Conservation (phyloP, 1,140 invertebrate genomes). For the Acromyrmex charruanus region DNA sequence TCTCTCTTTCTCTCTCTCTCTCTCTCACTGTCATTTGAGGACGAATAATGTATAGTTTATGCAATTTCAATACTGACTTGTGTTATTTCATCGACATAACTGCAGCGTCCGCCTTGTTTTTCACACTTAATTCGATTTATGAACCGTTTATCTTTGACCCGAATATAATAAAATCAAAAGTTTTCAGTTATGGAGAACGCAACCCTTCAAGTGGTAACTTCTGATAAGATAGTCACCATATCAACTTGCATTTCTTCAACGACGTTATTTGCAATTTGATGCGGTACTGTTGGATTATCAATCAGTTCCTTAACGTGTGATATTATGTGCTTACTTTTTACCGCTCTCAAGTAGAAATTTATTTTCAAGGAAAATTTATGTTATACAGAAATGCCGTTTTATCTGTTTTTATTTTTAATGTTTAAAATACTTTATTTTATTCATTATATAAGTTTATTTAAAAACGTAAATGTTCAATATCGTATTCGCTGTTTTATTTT, state of each 20-base stretch:
- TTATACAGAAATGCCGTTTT: not conserved
- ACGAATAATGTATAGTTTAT: not conserved
- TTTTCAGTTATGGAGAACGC: not conserved
- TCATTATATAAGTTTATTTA: not conserved
- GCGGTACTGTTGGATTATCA: not conserved
- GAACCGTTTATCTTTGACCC: not conserved
- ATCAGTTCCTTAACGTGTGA: not conserved
- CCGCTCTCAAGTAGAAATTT: not conserved
- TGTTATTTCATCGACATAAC: not conserved
- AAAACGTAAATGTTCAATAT: not conserved
- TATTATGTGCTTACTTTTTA: not conserved
- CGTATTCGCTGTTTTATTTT: not conserved
- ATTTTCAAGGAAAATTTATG: not conserved
- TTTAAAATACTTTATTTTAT: not conserved
- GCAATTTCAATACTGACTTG: not conserved
- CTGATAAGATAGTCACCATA: slow-evolving; percentile 30
- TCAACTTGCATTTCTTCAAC: slow-evolving; percentile 18
- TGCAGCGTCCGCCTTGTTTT: not conserved
- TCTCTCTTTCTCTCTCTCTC: too few relatives aligned
- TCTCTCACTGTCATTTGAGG: too few relatives aligned
- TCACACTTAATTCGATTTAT: too few relatives aligned
- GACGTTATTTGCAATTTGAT: not conserved
- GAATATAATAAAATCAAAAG: slow-evolving; percentile 2
- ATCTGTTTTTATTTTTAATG: not conserved
- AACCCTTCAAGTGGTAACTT: not conserved